phyloP scores from a whole-genome alignment of 2,113 vertebrate species.

The Scolopax mira region DNA sequence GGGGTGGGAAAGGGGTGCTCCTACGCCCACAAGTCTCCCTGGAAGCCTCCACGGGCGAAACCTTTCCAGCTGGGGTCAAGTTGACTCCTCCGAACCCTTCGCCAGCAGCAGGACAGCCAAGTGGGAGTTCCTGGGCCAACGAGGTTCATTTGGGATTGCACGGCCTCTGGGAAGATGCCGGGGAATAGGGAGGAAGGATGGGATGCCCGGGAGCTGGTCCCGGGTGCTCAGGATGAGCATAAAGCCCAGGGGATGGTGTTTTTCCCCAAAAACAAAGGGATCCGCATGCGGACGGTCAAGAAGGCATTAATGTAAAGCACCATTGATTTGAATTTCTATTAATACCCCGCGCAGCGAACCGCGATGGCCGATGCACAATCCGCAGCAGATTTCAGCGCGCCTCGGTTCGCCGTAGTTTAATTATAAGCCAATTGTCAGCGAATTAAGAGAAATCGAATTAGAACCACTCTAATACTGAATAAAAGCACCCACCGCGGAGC shows the following conservation, averaged over 20 bases:
- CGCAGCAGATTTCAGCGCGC: constrained; percentile 48
- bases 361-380: constrained; percentile 44
- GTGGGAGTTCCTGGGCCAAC: background rate
- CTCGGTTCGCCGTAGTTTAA: constrained; percentile 52
- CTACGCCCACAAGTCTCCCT: rapidly evolving
- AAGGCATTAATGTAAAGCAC: constrained; percentile 18
- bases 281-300: background rate
- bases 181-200: background rate
- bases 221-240: rapidly evolving
- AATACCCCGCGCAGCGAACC: constrained; percentile 56
- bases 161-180: no score
- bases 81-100: background rate
- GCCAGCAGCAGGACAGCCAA: background rate
- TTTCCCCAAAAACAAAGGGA: background rate
- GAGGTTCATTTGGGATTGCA: background rate
- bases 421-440: constrained; percentile 63
- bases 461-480: constrained; percentile 1
- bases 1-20: background rate
- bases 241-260: background rate
- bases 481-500: background rate
- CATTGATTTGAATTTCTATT: constrained; percentile 57
- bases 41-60: rapidly evolving
- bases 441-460: constrained; percentile 67
- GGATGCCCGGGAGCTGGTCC: background rate
- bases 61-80: no score